Evolutionary conservation across 2,888 invertebrate species (phyloP).

Genomic region (Synanthedon tipuliformis): DNA sequence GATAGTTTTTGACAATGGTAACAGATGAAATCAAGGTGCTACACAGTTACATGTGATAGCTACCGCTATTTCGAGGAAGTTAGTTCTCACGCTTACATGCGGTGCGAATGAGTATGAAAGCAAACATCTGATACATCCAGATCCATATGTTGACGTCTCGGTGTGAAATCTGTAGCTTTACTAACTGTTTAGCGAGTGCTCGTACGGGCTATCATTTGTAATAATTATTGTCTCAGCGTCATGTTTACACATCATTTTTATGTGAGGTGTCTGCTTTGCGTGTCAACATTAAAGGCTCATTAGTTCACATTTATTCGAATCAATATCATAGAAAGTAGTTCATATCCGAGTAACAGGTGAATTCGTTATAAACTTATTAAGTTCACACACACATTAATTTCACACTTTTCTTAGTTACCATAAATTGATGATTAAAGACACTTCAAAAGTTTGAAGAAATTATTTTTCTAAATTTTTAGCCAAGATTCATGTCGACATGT

Average conservation of each 20-base stretch:
- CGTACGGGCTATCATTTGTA: constrained; percentile 67
- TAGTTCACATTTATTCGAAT: not conserved
- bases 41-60: constrained; percentile 48
- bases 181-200: constrained; percentile 64
- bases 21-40: constrained; percentile 38
- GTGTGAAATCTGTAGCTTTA: constrained; percentile 70
- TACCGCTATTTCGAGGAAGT: constrained; percentile 51
- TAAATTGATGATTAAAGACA: too few relatives aligned
- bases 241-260: constrained; percentile 57
- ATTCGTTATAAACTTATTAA: too few relatives aligned
- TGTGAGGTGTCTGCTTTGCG: not conserved
- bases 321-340: too few relatives aligned
- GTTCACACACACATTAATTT: too few relatives aligned
- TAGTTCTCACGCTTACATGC: constrained; percentile 60
- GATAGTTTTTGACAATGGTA: constrained; percentile 2
- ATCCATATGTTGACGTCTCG: constrained; percentile 68
- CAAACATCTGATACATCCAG: constrained; percentile 66
- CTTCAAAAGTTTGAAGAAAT: too few relatives aligned
- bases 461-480: too few relatives aligned
- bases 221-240: constrained; percentile 67
- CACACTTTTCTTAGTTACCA: too few relatives aligned
- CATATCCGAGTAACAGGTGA: too few relatives aligned
- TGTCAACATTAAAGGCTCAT: not conserved
- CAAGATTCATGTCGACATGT: too few relatives aligned
- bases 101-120: constrained; percentile 66